phyloP scores from a whole-genome alignment of 2,113 vertebrate genomes.

The Microcebus murinus region DNA sequence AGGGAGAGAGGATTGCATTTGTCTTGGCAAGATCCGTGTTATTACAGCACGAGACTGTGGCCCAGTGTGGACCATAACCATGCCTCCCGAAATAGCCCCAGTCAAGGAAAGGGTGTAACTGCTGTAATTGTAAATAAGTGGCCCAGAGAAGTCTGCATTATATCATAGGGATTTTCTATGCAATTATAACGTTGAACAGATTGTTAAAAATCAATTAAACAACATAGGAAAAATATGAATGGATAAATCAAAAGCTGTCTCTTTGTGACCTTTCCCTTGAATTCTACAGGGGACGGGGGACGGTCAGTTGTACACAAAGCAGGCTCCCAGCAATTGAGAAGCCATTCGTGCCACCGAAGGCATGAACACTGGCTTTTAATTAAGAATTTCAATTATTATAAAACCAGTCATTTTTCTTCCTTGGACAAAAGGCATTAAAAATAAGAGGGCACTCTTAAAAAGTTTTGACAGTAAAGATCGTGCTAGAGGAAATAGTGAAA shows the following conservation, averaged over 20 bases:
- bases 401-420: constrained; percentile 41
- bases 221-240: constrained; percentile 66
- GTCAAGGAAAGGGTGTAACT: constrained; percentile 69
- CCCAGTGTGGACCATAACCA: constrained; percentile 15
- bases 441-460: not conserved
- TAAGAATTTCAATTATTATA: constrained; percentile 52
- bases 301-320: constrained; percentile 33
- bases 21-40: constrained; percentile 63
- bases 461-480: not conserved
- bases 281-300: not conserved
- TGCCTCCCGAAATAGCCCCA: constrained; percentile 45
- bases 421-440: not conserved
- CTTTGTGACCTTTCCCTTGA: constrained; percentile 57
- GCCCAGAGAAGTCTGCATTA: constrained; percentile 52
- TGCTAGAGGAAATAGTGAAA: not conserved
- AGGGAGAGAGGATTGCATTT: constrained; percentile 52
- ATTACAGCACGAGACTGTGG: constrained; percentile 43
- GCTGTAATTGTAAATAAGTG: constrained; percentile 64
- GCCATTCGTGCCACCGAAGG: not conserved
- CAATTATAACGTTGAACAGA: constrained; percentile 63
- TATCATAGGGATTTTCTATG: constrained; percentile 65
- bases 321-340: constrained; percentile 55
- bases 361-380: constrained; percentile 63
- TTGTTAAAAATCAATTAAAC: constrained; percentile 68
- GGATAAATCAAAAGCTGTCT: constrained; percentile 67